Evolutionary conservation across 2,797 vertebrate genomes (phyloP).

Genomic region (Gallinago solitaria): DNA sequence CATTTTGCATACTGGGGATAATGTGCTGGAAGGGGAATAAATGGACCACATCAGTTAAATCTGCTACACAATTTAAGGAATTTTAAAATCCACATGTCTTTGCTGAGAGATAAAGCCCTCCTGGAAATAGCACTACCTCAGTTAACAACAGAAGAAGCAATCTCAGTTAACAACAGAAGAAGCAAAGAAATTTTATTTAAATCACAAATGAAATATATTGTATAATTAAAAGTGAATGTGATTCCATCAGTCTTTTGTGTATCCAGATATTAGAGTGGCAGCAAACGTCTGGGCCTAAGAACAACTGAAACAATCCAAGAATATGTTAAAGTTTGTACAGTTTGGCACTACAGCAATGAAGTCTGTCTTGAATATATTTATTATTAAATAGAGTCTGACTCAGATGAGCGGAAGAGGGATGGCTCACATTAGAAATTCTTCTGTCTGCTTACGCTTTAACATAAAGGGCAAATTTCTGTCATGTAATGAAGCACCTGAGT

Average conservation of each 20-base stretch:
- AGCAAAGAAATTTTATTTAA: conserved; percentile 1
- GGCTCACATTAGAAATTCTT: background rate
- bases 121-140: background rate
- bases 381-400: background rate
- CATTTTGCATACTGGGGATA: conserved; percentile 52
- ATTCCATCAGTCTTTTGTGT: background rate
- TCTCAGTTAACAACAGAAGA: background rate
- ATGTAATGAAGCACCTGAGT: background rate
- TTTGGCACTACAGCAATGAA: background rate
- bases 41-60: conserved; percentile 43
- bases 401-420: background rate
- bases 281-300: conserved; percentile 3
- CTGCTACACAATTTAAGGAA: conserved; percentile 22
- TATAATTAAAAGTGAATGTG: background rate
- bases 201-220: background rate
- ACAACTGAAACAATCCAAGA: background rate
- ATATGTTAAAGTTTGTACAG: background rate
- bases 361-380: background rate
- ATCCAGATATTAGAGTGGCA: background rate
- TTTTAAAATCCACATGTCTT: conserved; percentile 14
- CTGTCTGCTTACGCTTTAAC: background rate
- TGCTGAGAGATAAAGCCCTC: background rate
- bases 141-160: background rate
- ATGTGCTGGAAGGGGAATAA: conserved; percentile 49
- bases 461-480: background rate